phyloP scores from a whole-genome alignment of 2,888 invertebrate species.

The Caenorhabditis sp. region DNA sequence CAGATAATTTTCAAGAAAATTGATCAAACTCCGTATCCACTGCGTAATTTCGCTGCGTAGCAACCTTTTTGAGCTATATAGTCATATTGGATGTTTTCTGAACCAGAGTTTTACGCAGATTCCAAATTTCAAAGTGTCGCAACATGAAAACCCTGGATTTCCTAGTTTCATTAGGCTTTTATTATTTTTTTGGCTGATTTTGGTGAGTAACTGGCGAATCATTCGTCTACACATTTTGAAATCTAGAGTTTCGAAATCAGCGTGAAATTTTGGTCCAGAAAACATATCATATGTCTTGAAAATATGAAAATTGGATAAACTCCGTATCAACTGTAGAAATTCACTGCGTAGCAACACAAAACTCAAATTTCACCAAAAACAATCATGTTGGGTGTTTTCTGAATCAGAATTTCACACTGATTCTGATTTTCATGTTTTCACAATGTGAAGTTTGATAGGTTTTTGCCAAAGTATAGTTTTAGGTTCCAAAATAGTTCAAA shows the following conservation, averaged over 20 bases:
- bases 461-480: too few relatives aligned
- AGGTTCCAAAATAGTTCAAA: too few relatives aligned
- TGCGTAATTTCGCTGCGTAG: not conserved
- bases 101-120: too few relatives aligned
- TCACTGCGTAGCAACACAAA: not conserved
- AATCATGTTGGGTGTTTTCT: not conserved
- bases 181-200: too few relatives aligned
- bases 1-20: too few relatives aligned
- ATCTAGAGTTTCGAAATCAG: not conserved
- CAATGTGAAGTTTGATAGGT: too few relatives aligned
- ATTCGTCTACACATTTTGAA: too few relatives aligned
- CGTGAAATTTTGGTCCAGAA: not conserved
- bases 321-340: not conserved
- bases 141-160: too few relatives aligned
- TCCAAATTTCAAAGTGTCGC: too few relatives aligned
- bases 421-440: not conserved
- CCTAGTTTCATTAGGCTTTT: too few relatives aligned
- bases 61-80: not conserved
- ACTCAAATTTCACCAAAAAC: not conserved
- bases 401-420: not conserved
- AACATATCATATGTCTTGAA: not conserved
- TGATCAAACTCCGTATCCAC: not conserved
- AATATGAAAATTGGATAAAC: not conserved
- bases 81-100: too few relatives aligned
- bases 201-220: too few relatives aligned